Conservation (phyloP, 2,797 vertebrate species). For the Argya squamiceps region DNA sequence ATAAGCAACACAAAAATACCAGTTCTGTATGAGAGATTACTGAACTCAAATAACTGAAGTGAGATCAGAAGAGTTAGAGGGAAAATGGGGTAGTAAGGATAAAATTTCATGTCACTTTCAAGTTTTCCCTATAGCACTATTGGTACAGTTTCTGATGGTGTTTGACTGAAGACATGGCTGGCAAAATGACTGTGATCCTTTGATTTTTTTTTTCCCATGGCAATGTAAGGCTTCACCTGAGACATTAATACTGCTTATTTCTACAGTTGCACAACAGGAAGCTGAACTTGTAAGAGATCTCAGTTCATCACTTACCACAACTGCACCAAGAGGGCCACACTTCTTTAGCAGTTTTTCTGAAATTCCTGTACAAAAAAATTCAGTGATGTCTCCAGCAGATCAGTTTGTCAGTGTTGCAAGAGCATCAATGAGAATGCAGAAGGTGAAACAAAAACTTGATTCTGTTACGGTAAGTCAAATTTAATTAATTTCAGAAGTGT, state of each 20-base stretch:
- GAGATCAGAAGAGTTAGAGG: background rate
- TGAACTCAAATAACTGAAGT: background rate
- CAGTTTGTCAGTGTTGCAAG: conserved; percentile 79
- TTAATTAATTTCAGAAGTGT: background rate
- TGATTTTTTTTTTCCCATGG: background rate
- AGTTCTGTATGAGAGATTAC: background rate
- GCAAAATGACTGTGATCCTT: background rate
- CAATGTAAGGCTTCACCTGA: conserved; percentile 13
- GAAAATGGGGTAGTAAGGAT: background rate
- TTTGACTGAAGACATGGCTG: background rate
- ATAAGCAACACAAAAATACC: background rate
- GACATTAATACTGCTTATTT: conserved; percentile 11
- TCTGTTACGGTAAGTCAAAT: conserved; percentile 86
- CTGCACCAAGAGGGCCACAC: conserved; percentile 68
- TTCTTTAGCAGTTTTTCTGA: conserved; percentile 69
- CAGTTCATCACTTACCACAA: conserved; percentile 68
- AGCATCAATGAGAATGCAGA: conserved; percentile 87
- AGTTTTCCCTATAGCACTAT: background rate
- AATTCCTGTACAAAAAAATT: conserved; percentile 61
- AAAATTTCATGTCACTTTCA: background rate
- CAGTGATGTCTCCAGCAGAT: conserved; percentile 74
- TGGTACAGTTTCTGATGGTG: background rate
- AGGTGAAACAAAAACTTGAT: conserved; percentile 89
- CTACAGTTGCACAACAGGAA: conserved; percentile 88
- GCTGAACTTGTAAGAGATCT: conserved; percentile 78